A percentile compares a stretch with the other conserved stretches of the same genome.
phyloP scores from a whole-genome alignment of 2,113 vertebrate genomes.

The Entelurus aequoreus region DNA sequence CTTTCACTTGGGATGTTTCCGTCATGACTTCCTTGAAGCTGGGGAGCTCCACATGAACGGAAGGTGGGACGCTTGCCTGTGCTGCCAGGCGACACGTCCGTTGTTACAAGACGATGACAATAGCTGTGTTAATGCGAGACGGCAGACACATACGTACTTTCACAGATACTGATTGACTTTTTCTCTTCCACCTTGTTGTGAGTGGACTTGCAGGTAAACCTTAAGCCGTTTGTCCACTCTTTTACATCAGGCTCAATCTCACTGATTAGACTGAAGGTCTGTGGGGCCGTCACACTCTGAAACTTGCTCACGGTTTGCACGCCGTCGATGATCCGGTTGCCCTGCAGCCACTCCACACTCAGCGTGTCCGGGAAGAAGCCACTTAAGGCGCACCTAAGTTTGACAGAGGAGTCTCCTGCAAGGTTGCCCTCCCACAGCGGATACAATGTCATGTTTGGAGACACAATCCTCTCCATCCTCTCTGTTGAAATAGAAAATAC shows the following conservation, averaged over 20 bases:
- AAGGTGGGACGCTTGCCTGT: not conserved
- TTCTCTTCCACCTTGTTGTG: not conserved
- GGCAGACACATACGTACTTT: slow-evolving; percentile 43
- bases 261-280: slow-evolving; percentile 38
- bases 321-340: fast-evolving
- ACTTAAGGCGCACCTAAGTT: slow-evolving; percentile 55
- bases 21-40: slow-evolving; percentile 34
- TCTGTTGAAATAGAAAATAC: slow-evolving; percentile 30
- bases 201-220: slow-evolving; percentile 35
- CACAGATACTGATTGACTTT: slow-evolving; percentile 43
- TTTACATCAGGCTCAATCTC: slow-evolving; percentile 27
- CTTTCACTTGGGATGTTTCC: not conserved
- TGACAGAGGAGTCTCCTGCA: slow-evolving; percentile 8
- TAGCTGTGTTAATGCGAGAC: not conserved
- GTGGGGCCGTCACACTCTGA: not conserved
- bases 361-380: slow-evolving; percentile 30
- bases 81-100: slow-evolving; percentile 19
- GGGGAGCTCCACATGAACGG: slow-evolving; percentile 37
- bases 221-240: slow-evolving; percentile 29
- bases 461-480: not conserved
- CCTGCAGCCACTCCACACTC: slow-evolving; percentile 35
- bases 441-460: slow-evolving; percentile 49
- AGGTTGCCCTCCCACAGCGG: slow-evolving; percentile 28
- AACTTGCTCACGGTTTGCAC: fast-evolving
- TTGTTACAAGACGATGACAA: not conserved